phyloP scores from a whole-genome alignment of 2,888 invertebrate genomes.

The Apotomis betuletana region DNA sequence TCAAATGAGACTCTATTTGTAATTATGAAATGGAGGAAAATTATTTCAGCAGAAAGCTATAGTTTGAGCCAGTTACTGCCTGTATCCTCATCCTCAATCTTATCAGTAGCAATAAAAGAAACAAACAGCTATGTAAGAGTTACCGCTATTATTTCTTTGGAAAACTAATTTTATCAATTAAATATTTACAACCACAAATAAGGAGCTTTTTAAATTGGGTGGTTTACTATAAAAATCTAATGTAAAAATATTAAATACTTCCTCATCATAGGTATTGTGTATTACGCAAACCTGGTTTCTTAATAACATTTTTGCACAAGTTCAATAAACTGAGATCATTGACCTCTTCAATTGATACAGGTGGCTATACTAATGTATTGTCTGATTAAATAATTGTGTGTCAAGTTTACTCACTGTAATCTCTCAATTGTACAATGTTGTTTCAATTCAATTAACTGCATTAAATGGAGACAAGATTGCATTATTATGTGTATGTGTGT shows the following conservation, averaged over 20 bases:
- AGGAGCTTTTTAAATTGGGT: no score
- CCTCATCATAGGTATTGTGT: neutral
- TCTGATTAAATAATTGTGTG: constrained; percentile 30
- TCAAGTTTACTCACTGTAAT: constrained; percentile 6
- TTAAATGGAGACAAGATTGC: no score
- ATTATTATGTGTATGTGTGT: neutral
- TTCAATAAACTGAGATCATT: constrained; percentile 28
- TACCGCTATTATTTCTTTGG: no score
- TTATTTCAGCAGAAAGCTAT: no score
- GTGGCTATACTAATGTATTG: constrained; percentile 22
- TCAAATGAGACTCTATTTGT: neutral
- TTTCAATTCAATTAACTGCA: neutral
- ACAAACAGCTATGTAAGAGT: no score
- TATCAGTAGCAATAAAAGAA: no score
- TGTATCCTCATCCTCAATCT: no score
- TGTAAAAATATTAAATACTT: neutral
- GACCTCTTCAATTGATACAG: constrained; percentile 32
- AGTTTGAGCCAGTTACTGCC: no score
- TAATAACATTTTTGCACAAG: constrained; percentile 15
- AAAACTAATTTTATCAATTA: no score
- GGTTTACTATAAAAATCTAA: no score
- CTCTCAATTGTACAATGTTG: constrained; percentile 11
- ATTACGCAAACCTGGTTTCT: neutral
- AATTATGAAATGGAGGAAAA: neutral
- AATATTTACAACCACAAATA: no score